These are phyloP conservation scores for Rhynchophorus ferrugineus DNA, from an alignment of 1,140 invertebrate species.

Conservation along the genomic window DNA sequence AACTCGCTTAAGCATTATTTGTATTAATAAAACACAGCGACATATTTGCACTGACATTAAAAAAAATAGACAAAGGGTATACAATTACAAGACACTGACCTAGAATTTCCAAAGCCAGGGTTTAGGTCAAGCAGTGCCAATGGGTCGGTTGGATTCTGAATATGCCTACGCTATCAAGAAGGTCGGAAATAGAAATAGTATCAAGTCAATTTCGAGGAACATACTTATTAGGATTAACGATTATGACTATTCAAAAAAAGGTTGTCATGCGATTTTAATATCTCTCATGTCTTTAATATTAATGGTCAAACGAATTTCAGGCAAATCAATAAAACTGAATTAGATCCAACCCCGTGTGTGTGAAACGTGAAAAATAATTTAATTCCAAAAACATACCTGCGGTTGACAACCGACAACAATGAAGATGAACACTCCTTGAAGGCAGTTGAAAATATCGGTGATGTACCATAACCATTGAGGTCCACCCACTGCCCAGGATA, in stretches of 20 bases:
- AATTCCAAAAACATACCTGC: constrained; percentile 45
- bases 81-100: neutral
- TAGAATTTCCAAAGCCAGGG: neutral
- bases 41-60: too few species aligned
- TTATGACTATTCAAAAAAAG: too few species aligned
- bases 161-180: neutral
- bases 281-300: neutral
- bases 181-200: neutral
- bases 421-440: constrained; percentile 85
- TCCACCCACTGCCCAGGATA: constrained; percentile 66
- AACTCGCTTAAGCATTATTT: too few species aligned
- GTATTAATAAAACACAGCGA: too few species aligned
- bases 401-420: constrained; percentile 81
- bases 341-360: too few species aligned
- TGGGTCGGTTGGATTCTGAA: neutral
- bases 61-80: too few species aligned
- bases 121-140: neutral
- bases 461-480: constrained; percentile 71
- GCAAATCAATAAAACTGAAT: too few species aligned
- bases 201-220: neutral
- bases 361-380: too few species aligned
- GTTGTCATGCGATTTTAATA: neutral
- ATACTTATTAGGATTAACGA: too few species aligned
- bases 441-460: constrained; percentile 72
- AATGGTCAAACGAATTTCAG: neutral